Conservation (phyloP, 1,140 invertebrate genomes). For the Cataglyphis hispanica region DNA sequence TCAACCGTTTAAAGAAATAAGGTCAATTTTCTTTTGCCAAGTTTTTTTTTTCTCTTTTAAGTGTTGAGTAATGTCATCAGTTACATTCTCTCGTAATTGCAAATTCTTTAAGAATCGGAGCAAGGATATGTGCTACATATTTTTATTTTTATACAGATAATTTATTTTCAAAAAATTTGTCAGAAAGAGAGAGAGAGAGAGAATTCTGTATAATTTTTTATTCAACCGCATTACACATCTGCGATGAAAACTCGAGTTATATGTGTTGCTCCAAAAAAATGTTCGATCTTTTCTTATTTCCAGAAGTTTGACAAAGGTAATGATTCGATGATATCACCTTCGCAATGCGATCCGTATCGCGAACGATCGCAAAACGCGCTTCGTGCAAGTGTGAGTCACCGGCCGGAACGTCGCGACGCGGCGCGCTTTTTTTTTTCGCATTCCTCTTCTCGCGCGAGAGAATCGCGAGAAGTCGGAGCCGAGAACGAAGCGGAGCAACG, state of each 20-base stretch:
- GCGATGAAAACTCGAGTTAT: background rate
- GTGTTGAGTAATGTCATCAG: background rate
- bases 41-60: background rate
- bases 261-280: background rate
- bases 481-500: constrained; percentile 72
- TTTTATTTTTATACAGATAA: background rate
- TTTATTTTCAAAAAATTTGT: background rate
- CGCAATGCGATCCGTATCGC: constrained; percentile 13
- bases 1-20: background rate
- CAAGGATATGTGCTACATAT: background rate
- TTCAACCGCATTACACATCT: background rate
- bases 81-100: background rate
- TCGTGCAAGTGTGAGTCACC: constrained; percentile 17
- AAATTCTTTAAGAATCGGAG: background rate
- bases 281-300: background rate
- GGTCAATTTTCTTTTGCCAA: background rate
- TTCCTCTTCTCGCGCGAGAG: constrained; percentile 35
- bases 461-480: constrained; percentile 68
- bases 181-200: background rate
- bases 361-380: constrained; percentile 3
- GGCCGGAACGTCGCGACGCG: background rate
- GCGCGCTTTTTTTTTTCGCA: constrained; percentile 29
- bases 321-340: background rate
- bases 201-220: background rate
- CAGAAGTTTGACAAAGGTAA: background rate